A percentile compares a stretch with the other conserved stretches of the same genome.
These are phyloP conservation scores for Poicephalus meyeri DNA, from an alignment of 2,113 vertebrate genomes.

Conservation along the genomic window DNA sequence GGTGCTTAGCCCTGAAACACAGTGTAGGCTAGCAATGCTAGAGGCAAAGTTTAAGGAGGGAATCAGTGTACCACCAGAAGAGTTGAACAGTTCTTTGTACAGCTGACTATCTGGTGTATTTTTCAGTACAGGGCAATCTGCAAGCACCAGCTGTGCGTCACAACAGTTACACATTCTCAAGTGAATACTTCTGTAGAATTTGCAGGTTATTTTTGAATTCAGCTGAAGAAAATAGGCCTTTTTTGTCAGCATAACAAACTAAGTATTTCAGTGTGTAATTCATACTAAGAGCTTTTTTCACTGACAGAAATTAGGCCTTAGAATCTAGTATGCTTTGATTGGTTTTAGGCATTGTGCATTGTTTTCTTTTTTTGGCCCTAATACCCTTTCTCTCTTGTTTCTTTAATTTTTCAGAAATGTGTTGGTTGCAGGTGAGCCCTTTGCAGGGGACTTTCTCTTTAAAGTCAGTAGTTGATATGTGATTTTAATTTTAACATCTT, in stretches of 20 bases:
- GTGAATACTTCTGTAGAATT: background rate
- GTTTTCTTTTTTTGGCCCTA: background rate
- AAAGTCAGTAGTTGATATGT: background rate
- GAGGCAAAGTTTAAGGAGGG: background rate
- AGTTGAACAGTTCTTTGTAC: background rate
- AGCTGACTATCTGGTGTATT: background rate
- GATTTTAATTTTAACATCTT: background rate
- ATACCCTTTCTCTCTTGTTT: background rate
- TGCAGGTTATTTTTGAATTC: background rate
- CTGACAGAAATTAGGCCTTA: background rate
- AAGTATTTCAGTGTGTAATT: background rate
- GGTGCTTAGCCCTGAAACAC: background rate
- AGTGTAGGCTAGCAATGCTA: background rate
- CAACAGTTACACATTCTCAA: background rate
- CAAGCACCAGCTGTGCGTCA: background rate
- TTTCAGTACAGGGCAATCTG: background rate
- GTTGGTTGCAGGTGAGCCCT: background rate
- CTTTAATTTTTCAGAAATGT: background rate
- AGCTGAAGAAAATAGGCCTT: background rate
- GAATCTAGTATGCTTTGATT: background rate
- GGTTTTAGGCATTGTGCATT: background rate
- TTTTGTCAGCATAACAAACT: background rate
- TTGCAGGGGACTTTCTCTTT: background rate
- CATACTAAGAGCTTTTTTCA: background rate
- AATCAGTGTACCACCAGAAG: background rate